Base-by-base conservation (phyloP, 2,113 vertebrate species). In the Taxidea taxus region DNA sequence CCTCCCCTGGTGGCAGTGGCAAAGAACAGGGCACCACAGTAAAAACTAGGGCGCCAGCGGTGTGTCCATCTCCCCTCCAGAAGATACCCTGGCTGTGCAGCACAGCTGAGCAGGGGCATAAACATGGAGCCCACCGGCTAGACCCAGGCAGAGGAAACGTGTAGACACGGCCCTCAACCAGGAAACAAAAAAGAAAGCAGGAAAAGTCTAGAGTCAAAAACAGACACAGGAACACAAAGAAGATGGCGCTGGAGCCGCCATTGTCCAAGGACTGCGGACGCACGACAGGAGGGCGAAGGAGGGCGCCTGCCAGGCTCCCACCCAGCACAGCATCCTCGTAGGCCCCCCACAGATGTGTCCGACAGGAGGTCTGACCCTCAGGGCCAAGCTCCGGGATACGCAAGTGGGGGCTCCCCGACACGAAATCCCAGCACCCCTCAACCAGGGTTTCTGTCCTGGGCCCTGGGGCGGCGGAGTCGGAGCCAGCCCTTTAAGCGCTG, bases 391-490 rank as follows among this genome's bases (percentile, higher is more conserved):
- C 91, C 6, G 25, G n/a, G 56, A 51, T 13, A 15, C 23, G 6
- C n/a, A 42, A 13, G 23, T 10, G 12, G 6, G 27, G 27, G 2
- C 3, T 39, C 56, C 39, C 34, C n/a, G 4, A 18, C 51, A 49
- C 4, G 13, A 47, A 60, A 39, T 49, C 66, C 23, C 3, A 7
- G 31, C 0, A 0, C 42, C 23, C 42, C 66, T 21, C 1, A 0
- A 9, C 27, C 15, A 4, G 29, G 75, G 47, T 25, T 37, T 62
- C 42, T 68, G 89, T 49, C 29, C 27, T 29, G 31, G 23, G 66
- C 23, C 39, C 64, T 21, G 39, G 16, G 31, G 10, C 0, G 5
- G n/a, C 1, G 3, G 10, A 70, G 6, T 27, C 29, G 3, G 2
- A 25, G 4, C 9, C 3, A 1, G 54, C 13, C 37, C 23, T 27